These are phyloP conservation scores for Pseudolycoriella hygida DNA, from an alignment of 2,888 invertebrate genomes.

Conservation along the genomic window DNA sequence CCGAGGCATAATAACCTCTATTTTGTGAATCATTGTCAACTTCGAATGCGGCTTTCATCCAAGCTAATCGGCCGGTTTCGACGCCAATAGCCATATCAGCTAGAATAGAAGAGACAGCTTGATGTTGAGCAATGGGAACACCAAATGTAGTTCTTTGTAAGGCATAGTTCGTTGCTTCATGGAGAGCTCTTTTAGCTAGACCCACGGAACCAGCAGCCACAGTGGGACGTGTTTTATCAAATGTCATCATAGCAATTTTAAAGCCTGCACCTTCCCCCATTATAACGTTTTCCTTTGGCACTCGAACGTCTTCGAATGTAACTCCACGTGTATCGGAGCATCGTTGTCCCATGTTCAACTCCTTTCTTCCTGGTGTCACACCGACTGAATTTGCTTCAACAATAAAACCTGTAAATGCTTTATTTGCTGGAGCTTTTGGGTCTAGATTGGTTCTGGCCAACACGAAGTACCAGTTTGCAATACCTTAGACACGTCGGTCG, in stretches of 20 bases:
- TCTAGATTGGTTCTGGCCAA: constrained; percentile 84
- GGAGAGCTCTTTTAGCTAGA: constrained; percentile 72
- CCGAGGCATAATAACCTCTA: constrained; percentile 78
- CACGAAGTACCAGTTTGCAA: constrained; percentile 49
- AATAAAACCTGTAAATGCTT: constrained; percentile 94
- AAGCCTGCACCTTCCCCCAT: constrained; percentile 84
- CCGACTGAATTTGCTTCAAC: constrained; percentile 84
- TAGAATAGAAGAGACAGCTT: constrained; percentile 85
- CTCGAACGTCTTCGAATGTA: constrained; percentile 90
- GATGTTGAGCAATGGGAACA: constrained; percentile 59
- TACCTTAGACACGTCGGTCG: too few relatives aligned
- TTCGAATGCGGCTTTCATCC: constrained; percentile 78
- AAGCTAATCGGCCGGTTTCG: constrained; percentile 72
- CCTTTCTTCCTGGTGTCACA: constrained; percentile 62
- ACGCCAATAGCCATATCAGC: constrained; percentile 91
- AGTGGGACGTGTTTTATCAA: constrained; percentile 85
- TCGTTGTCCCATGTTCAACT: constrained; percentile 92
- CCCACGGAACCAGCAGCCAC: constrained; percentile 86
- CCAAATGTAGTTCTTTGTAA: constrained; percentile 89
- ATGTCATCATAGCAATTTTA: constrained; percentile 93
- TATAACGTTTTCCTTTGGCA: constrained; percentile 87
- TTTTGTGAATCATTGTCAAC: constrained; percentile 50
- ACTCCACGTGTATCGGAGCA: constrained; percentile 90
- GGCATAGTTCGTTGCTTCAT: constrained; percentile 86
- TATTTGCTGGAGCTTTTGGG: constrained; percentile 74